Percentiles rank a stretch among this genome's conserved stretches.
Evolutionary conservation across 2,113 vertebrate species (phyloP).

Genomic region (Cacatua alba): DNA sequence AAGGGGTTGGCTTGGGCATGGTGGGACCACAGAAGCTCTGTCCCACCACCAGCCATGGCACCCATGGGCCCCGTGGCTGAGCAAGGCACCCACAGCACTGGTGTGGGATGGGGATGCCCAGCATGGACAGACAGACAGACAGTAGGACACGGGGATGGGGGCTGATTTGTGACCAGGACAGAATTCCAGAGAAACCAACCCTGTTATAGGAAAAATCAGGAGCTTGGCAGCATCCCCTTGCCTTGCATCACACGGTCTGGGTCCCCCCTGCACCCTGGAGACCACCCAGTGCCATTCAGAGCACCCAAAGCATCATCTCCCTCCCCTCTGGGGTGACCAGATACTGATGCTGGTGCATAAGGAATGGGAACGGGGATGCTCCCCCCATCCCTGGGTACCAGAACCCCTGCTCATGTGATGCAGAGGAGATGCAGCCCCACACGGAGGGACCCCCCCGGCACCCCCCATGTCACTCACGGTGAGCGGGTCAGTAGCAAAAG

Average conservation of each 20-base stretch:
- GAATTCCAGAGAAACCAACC: background rate
- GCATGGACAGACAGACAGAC: background rate
- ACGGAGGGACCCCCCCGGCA: background rate
- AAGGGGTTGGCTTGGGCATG: background rate
- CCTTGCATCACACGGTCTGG: background rate
- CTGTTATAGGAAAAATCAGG: background rate
- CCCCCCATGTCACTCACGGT: constrained; percentile 81
- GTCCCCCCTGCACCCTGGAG: background rate
- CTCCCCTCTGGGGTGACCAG: background rate
- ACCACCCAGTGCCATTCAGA: background rate
- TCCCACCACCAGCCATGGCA: background rate
- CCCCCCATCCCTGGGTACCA: background rate
- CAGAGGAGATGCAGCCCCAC: background rate
- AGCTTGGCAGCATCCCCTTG: background rate
- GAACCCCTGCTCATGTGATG: background rate
- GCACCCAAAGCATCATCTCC: background rate
- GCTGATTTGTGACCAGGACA: background rate
- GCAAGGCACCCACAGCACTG: background rate
- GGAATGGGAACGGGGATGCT: background rate
- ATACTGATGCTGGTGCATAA: background rate
- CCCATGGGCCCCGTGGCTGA: background rate
- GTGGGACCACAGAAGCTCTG: background rate
- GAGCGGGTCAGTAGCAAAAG: constrained; percentile 86
- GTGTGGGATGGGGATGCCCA: rapidly evolving
- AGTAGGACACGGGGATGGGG: background rate